Conservation (phyloP, 2,797 vertebrate genomes). For the Merluccius polli region DNA sequence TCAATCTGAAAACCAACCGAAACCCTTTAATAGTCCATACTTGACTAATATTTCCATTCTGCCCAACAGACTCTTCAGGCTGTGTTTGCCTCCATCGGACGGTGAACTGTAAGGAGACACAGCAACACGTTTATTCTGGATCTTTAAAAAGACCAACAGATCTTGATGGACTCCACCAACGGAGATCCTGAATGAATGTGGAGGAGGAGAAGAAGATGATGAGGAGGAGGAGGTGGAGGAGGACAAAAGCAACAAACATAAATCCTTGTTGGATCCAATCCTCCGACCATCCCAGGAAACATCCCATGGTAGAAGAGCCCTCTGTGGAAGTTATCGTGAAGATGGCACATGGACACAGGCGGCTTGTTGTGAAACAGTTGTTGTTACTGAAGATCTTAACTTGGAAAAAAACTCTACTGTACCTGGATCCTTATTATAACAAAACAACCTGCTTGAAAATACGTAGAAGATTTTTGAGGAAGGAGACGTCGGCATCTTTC, state of each 20-base stretch:
- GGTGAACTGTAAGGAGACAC: slow-evolving; percentile 83
- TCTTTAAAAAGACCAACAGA: background rate
- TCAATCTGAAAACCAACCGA: background rate
- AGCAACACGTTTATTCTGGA: slow-evolving; percentile 13
- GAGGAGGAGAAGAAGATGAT: background rate
- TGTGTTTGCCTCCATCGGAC: slow-evolving; percentile 91
- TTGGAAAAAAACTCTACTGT: background rate
- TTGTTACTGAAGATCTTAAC: background rate
- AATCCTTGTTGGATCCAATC: background rate
- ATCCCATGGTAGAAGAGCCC: background rate
- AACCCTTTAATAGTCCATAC: background rate
- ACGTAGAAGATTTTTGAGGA: slow-evolving; percentile 19
- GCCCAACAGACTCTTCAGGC: slow-evolving; percentile 83
- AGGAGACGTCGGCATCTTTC: slow-evolving; percentile 10
- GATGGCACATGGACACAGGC: background rate
- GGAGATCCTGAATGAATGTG: background rate
- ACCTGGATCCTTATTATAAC: background rate
- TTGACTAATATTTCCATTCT: slow-evolving; percentile 14
- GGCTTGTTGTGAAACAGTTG: background rate
- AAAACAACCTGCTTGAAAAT: slow-evolving; percentile 13
- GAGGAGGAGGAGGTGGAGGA: background rate
- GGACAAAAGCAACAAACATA: background rate
- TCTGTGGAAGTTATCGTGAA: background rate
- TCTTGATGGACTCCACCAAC: background rate
- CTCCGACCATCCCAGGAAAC: background rate